Base-by-base conservation (phyloP, 2,113 vertebrate species). In the Azemiops feae region DNA sequence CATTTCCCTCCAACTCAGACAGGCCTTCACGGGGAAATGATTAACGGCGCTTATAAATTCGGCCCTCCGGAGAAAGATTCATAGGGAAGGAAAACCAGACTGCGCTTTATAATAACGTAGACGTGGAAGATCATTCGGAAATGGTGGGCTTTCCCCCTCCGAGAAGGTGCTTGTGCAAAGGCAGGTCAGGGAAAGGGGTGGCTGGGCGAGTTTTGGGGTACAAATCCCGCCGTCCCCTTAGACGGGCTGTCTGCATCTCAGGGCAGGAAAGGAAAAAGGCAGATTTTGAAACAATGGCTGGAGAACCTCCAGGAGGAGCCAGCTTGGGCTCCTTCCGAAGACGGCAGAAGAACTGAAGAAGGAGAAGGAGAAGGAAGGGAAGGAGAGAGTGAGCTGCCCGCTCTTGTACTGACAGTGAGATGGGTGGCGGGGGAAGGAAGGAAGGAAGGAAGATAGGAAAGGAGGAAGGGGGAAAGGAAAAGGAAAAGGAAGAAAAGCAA, bases 201-300 rank as follows among this genome's bases (percentile, higher is more conserved):
- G 4, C 11, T 3, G 3, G 14, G n/a, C n/a, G 3, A 12, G 3
- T 60, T 9, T 4, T 4, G 10, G 9, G 25, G 58, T 6, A 3
- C n/a, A 34, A 34, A 34, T 6, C 64, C 64, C 5, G 6, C n/a
- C 16, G 4, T 2, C 64, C 64, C 30, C 5, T 69, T n/a, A 2
- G 5, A 74, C 1, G 0, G 2, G 14, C 4, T 18, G 12, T 3
- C n/a, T 74, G 64, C 14, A 18, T 18, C n/a, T 34, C 64, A 34
- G 64, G n/a, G 30, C 60, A 14, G 1, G 1, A 69, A 74, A 18
- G 64, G n/a, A 27, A 34, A 34, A 5, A 18, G 30, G n/a, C 27
- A 18, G 14, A 74, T 74, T 34, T 74, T 34, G 12, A 7, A 74
- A 34, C 5, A 34, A 74, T 34, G n/a, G n/a, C 1, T 16, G 30